Evolutionary conservation across 2,797 vertebrate genomes (phyloP).

Genomic region (Crax fasciolata): DNA sequence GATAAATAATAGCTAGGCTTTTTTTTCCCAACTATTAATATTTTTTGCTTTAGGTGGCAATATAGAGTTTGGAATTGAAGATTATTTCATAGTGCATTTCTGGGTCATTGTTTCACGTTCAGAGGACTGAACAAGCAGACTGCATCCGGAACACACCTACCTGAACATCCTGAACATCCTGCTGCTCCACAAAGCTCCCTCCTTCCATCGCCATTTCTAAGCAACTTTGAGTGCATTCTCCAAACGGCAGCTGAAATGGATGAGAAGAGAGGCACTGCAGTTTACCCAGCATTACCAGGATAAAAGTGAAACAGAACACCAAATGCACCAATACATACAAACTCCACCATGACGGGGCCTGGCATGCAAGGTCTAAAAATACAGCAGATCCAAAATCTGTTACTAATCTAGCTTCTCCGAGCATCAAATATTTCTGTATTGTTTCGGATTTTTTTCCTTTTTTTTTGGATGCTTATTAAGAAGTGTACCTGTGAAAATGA

Average conservation of each 20-base stretch:
- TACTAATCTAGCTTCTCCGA: neutral
- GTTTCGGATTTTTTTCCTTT: fast-evolving
- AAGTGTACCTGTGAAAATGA: no score
- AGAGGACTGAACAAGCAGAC: neutral
- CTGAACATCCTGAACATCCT: neutral
- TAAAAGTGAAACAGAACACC: neutral
- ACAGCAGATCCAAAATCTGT: neutral
- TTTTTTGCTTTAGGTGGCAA: neutral
- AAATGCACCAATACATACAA: neutral
- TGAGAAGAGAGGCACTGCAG: neutral
- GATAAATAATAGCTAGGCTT: neutral
- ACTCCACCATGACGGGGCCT: fast-evolving
- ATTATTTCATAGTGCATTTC: neutral
- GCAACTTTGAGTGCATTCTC: neutral
- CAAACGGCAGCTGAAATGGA: neutral
- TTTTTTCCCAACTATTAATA: neutral
- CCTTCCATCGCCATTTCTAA: neutral
- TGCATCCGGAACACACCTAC: neutral
- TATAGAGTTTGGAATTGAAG: neutral
- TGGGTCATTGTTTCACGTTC: neutral
- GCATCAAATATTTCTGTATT: neutral
- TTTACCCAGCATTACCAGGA: neutral
- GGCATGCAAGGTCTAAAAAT: fast-evolving
- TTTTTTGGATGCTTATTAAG: neutral
- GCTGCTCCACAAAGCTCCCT: neutral